These are phyloP conservation scores for Glaucopsyche alexis DNA, from an alignment of 2,888 invertebrate species.

Conservation along the genomic window DNA sequence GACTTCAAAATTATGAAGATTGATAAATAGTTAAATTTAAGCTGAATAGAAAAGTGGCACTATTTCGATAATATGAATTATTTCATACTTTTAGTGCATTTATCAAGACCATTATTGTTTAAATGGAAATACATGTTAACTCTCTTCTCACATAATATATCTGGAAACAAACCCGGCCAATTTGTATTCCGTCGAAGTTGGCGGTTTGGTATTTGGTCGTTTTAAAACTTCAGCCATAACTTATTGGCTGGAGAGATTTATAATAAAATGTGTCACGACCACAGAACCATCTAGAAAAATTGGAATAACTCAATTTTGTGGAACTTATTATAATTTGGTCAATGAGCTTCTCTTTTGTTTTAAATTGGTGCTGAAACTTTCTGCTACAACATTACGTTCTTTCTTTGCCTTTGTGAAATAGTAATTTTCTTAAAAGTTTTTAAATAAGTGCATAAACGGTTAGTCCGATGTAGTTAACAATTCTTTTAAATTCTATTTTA, in stretches of 20 bases:
- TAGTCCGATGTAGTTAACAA: no score
- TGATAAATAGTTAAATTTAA: no score
- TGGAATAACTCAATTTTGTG: not conserved
- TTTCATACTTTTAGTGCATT: no score
- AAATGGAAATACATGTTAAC: not conserved
- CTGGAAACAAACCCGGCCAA: not conserved
- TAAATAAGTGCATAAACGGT: no score
- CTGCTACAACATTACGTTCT: not conserved
- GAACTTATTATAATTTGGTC: not conserved
- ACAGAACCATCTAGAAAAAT: not conserved
- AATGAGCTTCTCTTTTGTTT: not conserved
- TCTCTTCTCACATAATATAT: not conserved
- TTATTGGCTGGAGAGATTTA: slow-evolving; percentile 23
- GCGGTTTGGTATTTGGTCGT: slow-evolving; percentile 10
- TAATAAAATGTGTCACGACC: slow-evolving; percentile 9
- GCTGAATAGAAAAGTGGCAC: no score
- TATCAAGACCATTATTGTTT: not conserved
- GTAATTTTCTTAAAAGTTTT: no score
- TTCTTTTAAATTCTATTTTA: no score
- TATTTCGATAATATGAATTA: no score
- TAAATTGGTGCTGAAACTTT: not conserved
- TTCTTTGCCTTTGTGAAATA: not conserved
- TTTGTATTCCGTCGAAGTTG: slow-evolving; percentile 23
- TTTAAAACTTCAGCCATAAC: slow-evolving; percentile 18
- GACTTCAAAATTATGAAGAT: no score